These are phyloP conservation scores for Gari tellinella DNA, from an alignment of 2,888 invertebrate genomes.

Conservation along the genomic window DNA sequence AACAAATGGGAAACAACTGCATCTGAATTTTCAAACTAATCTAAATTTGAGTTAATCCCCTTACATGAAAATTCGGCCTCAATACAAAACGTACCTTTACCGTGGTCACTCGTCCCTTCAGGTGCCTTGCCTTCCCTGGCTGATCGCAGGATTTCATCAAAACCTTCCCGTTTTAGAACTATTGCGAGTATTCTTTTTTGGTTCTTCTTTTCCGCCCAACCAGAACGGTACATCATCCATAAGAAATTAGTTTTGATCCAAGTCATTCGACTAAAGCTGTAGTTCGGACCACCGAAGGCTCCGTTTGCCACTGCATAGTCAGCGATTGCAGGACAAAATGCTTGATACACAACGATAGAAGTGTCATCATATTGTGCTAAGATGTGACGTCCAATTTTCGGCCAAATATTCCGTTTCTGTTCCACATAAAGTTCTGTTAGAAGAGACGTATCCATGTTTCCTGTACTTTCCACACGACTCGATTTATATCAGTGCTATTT, in stretches of 20 bases:
- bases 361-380: slow-evolving; percentile 68
- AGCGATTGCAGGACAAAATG: slow-evolving; percentile 68
- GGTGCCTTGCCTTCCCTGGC: slow-evolving; percentile 36
- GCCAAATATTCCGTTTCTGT: slow-evolving; percentile 58
- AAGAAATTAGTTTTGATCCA: slow-evolving; percentile 79
- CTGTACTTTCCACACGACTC: no score
- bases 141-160: slow-evolving; percentile 66
- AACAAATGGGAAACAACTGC: no score
- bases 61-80: no score
- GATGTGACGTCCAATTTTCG: slow-evolving; percentile 66
- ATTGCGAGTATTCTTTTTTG: slow-evolving; percentile 73
- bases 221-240: slow-evolving; percentile 78
- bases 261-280: slow-evolving; percentile 70
- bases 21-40: no score
- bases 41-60: no score
- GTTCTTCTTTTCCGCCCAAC: slow-evolving; percentile 69
- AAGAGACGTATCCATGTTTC: no score
- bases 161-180: slow-evolving; percentile 63
- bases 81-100: background rate
- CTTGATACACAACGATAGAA: slow-evolving; percentile 73
- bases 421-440: no score
- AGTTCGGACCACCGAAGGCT: slow-evolving; percentile 51
- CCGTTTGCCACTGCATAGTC: slow-evolving; percentile 58
- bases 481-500: no score
- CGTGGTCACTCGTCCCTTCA: background rate